Base-by-base conservation (phyloP, 2,113 vertebrate species). In the Daphoenositta chrysoptera region DNA sequence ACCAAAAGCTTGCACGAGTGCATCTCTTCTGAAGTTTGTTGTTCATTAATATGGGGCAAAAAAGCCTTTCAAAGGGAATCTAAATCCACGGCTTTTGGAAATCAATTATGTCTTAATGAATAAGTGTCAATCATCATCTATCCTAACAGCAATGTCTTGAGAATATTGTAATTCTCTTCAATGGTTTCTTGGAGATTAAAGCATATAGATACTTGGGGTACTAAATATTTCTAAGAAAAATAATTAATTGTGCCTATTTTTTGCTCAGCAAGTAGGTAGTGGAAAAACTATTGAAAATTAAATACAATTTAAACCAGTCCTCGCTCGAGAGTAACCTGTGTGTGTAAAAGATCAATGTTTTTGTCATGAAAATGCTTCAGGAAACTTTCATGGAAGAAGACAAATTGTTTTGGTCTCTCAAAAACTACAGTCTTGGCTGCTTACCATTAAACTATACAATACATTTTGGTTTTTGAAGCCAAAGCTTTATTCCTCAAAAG, bases 371-470 rank as follows among this genome's bases (percentile, higher is more conserved):
- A 94, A 68, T 56, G 57, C 58, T 91, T 94, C 81, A 75, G 53
- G 90, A 96, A 85, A 37, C 20, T 72, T 94, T 95, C 63, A 73
- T 14, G 9, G 37, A 83, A 80, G 89, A 96, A 95, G 76, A 91
- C 15, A 93, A 57, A 89, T 76, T 91, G 39, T 47, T 91, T 56
- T 44, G 51, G 26, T 65, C 40, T 89, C 83, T 92, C 35, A 48
- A 97, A 94, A 83, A 64, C 87, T 76, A 61, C 24, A 56, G 2
- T 79, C 77, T 82, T 84, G 92, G 88, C 75, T 84, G 63, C 72
- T 91, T 84, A 50, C 57, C 71, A 42, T 69, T 79, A 81, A 94
- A 27, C 57, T 63, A 31, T 31, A 93, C 51, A 93, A 87, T 54
- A 75, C 16, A 51, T 35, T 92, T 94, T 39, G 65, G 61, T 83